Evolutionary conservation across 2,113 vertebrate species (phyloP).

Genomic region (Leptobrachium ailaonicum): DNA sequence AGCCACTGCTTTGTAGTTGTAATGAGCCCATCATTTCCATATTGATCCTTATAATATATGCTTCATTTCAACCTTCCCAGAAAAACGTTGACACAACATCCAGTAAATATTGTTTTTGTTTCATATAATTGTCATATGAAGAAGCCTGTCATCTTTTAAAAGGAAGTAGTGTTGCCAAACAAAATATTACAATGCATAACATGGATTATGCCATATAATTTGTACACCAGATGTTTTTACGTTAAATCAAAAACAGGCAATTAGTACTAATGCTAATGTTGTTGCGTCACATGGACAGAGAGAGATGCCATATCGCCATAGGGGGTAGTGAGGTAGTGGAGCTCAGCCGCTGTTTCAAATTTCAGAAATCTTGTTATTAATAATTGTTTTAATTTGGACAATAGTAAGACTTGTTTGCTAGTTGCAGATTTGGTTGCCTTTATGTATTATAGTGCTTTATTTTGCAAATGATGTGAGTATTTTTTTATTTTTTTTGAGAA

Average conservation of each 20-base stretch:
- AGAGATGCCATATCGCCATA: no score
- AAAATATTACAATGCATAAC: constrained; percentile 23
- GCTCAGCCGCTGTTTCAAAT: no score
- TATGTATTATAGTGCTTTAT: no score
- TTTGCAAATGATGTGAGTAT: no score
- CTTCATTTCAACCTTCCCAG: background rate
- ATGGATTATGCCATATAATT: constrained; percentile 8
- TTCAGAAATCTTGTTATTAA: no score
- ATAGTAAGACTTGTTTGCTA: no score
- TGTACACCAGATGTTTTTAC: constrained; percentile 24
- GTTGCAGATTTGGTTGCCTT: no score
- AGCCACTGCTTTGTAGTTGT: background rate
- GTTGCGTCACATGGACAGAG: no score
- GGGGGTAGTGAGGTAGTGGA: no score
- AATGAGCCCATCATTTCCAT: background rate
- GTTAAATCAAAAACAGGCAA: constrained; percentile 12
- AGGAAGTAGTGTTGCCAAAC: constrained; percentile 27
- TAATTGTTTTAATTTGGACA: no score
- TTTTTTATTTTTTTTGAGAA: no score
- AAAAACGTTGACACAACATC: constrained; percentile 1
- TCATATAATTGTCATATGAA: constrained; percentile 11
- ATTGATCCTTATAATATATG: background rate
- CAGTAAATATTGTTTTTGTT: constrained; percentile 22
- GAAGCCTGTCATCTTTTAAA: constrained; percentile 16
- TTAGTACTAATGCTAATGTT: constrained; percentile 4